Evolutionary conservation across 2,888 invertebrate genomes (phyloP).

Genomic region (Sclerodermus sp.): DNA sequence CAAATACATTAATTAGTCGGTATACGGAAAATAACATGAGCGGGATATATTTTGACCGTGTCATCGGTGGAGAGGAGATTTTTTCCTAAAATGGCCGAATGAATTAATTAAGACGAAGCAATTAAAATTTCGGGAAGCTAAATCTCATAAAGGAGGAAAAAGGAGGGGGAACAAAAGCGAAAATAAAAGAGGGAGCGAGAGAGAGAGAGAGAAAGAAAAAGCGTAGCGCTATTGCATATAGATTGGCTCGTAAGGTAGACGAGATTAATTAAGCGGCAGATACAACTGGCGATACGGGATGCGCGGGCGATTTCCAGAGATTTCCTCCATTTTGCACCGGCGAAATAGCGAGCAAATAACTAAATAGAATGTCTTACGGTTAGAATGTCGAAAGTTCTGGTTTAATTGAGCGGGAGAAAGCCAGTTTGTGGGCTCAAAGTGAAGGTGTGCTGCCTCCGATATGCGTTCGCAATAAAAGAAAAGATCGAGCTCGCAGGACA

Average conservation of each 20-base stretch:
- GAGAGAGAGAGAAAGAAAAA: neutral
- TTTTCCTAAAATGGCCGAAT: too few species aligned
- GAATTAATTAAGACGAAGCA: too few species aligned
- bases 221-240: neutral
- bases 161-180: neutral
- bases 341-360: constrained; percentile 16
- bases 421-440: constrained; percentile 26
- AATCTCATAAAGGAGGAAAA: too few species aligned
- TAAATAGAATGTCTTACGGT: constrained; percentile 25
- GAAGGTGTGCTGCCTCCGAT: constrained; percentile 28
- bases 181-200: neutral
- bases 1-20: too few species aligned
- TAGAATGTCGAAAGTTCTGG: constrained; percentile 30
- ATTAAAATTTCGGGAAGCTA: too few species aligned
- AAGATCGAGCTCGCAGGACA: constrained; percentile 20
- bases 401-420: constrained; percentile 36
- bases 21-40: too few species aligned
- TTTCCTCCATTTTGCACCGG: neutral
- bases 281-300: too few species aligned
- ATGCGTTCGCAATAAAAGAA: constrained; percentile 30
- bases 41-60: too few species aligned
- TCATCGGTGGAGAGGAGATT: too few species aligned
- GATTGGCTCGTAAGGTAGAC: too few species aligned
- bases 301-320: neutral
- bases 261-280: too few species aligned